phyloP scores from a whole-genome alignment of 2,113 vertebrate genomes.

The Chiloscyllium plagiosum region DNA sequence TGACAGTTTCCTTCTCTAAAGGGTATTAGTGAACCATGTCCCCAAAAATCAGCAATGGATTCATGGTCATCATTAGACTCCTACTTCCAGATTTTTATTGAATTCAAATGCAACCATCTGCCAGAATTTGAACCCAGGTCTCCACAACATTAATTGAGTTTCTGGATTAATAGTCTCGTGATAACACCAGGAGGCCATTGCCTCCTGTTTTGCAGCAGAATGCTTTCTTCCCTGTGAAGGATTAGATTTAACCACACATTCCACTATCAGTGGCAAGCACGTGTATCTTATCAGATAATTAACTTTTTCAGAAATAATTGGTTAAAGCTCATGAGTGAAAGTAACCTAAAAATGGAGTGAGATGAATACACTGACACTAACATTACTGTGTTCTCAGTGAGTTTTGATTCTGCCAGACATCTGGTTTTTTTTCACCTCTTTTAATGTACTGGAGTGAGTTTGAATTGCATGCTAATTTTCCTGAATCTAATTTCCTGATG shows the following conservation, averaged over 20 bases:
- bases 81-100: too few relatives aligned
- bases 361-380: neutral
- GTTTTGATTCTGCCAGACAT: neutral
- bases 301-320: conserved; percentile 68
- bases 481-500: neutral
- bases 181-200: too few relatives aligned
- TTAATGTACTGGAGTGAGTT: neutral
- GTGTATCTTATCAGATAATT: conserved; percentile 78
- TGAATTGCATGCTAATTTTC: neutral
- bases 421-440: neutral
- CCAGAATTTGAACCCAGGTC: too few relatives aligned
- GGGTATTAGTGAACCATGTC: too few relatives aligned
- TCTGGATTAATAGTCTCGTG: too few relatives aligned
- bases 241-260: conserved; percentile 62
- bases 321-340: conserved; percentile 52
- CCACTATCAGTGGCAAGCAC: conserved; percentile 61
- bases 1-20: too few relatives aligned
- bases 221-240: conserved; percentile 59
- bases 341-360: conserved; percentile 55
- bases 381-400: neutral
- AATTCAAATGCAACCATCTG: too few relatives aligned
- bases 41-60: too few relatives aligned
- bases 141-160: too few relatives aligned
- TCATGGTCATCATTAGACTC: too few relatives aligned
- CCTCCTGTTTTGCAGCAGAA: conserved; percentile 58